These are phyloP conservation scores for Dynastes maya DNA, from an alignment of 2,888 invertebrate genomes.

Conservation along the genomic window DNA sequence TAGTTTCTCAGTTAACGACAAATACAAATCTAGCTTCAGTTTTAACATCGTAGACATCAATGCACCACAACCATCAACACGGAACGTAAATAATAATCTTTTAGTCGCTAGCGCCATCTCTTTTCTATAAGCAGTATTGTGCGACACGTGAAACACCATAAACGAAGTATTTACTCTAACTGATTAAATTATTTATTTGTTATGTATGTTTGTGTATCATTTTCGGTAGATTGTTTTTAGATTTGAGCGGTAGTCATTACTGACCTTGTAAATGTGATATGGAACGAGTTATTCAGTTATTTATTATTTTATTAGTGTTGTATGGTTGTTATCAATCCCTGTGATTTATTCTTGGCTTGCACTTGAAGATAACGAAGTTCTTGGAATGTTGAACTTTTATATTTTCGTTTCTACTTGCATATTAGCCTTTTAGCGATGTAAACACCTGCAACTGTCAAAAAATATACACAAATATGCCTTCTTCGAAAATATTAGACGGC, in stretches of 20 bases:
- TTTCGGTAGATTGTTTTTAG: neutral
- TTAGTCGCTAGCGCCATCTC: constrained; percentile 25
- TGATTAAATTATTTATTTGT: constrained; percentile 14
- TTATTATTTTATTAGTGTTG: neutral
- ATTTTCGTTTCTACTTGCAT: neutral
- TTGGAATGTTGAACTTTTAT: neutral
- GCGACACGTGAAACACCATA: neutral
- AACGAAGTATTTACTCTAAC: neutral
- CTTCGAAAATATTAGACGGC: neutral
- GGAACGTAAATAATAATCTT: constrained; percentile 5
- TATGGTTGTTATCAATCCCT: constrained; percentile 2
- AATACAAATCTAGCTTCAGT: neutral
- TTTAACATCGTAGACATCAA: neutral
- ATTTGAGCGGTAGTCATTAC: constrained; percentile 3
- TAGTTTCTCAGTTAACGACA: too few species aligned
- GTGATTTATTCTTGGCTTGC: neutral
- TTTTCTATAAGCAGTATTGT: neutral
- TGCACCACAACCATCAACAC: neutral
- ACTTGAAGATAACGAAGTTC: neutral
- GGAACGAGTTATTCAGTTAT: neutral
- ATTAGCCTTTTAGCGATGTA: neutral
- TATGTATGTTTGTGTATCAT: constrained; percentile 4
- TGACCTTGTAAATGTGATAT: constrained; percentile 20
- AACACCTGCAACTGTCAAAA: neutral
- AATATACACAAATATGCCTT: neutral